Percentiles rank a stretch among this genome's conserved stretches.
Conservation (phyloP, 1,140 invertebrate species). For the Bathynomus jamesi region DNA sequence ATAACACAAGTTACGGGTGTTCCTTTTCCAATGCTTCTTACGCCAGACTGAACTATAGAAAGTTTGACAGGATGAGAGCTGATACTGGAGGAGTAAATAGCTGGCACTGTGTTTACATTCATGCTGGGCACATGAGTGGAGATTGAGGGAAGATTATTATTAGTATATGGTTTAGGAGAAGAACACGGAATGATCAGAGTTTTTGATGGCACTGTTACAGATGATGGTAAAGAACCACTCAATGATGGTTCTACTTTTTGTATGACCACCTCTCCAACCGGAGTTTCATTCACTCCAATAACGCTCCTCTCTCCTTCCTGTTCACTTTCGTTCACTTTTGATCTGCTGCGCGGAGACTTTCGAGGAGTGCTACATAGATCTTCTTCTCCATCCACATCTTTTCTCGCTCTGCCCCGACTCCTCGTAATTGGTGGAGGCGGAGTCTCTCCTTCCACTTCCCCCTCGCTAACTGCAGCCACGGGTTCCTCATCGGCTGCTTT, state of each 20-base stretch:
- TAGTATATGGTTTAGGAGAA: not conserved
- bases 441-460: not conserved
- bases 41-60: not conserved
- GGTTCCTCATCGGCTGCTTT: conserved; percentile 10
- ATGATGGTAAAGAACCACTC: not conserved
- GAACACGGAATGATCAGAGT: not conserved
- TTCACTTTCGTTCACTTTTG: not conserved
- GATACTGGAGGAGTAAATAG: not conserved
- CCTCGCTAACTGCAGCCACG: not conserved
- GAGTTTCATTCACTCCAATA: not conserved
- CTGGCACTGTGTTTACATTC: not conserved
- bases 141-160: not conserved
- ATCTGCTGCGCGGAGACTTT: not conserved
- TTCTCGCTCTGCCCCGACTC: not conserved
- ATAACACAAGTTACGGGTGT: not conserved
- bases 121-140: not conserved
- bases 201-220: not conserved
- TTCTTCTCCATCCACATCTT: not conserved
- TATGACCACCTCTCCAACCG: not conserved
- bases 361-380: not conserved
- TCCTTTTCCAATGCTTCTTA: not conserved
- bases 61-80: not conserved
- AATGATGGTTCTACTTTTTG: not conserved
- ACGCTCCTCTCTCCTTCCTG: not conserved
- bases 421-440: not conserved